These are phyloP conservation scores for Drosophila infuscata DNA, from an alignment of 2,888 invertebrate genomes.

Conservation along the genomic window DNA sequence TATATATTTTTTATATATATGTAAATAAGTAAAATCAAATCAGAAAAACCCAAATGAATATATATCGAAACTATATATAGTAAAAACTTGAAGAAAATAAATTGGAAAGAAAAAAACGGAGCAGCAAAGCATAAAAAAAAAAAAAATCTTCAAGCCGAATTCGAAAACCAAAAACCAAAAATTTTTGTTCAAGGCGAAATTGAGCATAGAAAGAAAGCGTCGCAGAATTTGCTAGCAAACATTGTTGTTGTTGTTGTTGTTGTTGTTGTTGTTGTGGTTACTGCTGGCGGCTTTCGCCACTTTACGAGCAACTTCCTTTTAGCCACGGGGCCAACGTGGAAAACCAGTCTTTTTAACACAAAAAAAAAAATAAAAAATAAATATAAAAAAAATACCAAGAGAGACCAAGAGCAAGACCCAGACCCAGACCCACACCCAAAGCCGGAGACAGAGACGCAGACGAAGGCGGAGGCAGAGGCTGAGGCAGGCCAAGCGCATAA, in stretches of 20 bases:
- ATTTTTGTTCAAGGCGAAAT: conserved; percentile 22
- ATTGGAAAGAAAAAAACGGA: not conserved
- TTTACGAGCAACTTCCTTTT: conserved; percentile 77
- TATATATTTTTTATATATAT: not conserved
- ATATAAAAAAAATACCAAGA: conserved; percentile 30
- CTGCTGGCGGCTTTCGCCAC: conserved; percentile 74
- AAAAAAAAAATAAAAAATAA: not conserved
- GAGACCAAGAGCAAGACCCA: conserved; percentile 31
- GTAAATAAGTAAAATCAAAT: not conserved
- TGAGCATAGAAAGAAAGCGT: conserved; percentile 61
- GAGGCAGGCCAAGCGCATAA: conserved; percentile 2
- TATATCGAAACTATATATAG: not conserved
- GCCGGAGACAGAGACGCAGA: not conserved
- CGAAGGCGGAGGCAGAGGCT: not conserved
- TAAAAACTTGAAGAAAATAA: not conserved
- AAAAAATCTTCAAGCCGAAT: not conserved
- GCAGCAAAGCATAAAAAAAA: conserved; percentile 8
- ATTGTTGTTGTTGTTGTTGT: conserved; percentile 22
- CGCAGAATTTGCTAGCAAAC: conserved; percentile 56
- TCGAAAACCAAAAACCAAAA: conserved; percentile 23
- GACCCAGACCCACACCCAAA: conserved; percentile 30
- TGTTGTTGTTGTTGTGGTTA: conserved; percentile 26
- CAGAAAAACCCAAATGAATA: conserved; percentile 3
- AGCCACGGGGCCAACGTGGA: conserved; percentile 54
- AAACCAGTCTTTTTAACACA: conserved; percentile 50